These are phyloP conservation scores for Orchesella flavescens DNA, from an alignment of 2,888 invertebrate species.

Conservation along the genomic window DNA sequence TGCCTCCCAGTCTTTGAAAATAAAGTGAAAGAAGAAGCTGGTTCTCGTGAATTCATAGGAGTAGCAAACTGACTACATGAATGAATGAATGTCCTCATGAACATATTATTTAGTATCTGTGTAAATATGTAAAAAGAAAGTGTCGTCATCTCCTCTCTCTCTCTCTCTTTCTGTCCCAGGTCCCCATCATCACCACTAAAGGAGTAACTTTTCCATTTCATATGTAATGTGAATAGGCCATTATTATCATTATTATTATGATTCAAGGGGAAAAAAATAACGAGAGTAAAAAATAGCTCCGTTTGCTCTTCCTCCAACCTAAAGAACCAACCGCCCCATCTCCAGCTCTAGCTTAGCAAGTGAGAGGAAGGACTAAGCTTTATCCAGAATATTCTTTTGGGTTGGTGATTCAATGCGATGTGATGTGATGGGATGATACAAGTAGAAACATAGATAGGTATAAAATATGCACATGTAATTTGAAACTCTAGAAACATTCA, in stretches of 20 bases:
- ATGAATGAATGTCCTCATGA: conserved; percentile 20
- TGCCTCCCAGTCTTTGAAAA: conserved; percentile 2
- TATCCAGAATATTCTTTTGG: too few relatives aligned
- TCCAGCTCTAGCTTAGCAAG: too few relatives aligned
- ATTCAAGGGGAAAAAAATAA: not conserved
- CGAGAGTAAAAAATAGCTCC: not conserved
- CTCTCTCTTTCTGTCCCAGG: not conserved
- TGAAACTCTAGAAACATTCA: too few relatives aligned
- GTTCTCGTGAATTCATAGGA: not conserved
- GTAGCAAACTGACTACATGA: not conserved
- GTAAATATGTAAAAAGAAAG: conserved; percentile 26
- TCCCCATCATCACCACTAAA: not conserved
- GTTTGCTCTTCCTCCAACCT: too few relatives aligned
- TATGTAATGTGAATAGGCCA: conserved; percentile 22
- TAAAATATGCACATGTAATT: too few relatives aligned
- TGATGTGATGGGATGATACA: too few relatives aligned
- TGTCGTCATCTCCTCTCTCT: not conserved
- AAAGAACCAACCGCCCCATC: too few relatives aligned
- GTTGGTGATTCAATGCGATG: too few relatives aligned
- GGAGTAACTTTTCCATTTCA: not conserved
- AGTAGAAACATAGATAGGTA: too few relatives aligned
- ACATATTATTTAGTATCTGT: conserved; percentile 19
- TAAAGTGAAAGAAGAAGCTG: not conserved
- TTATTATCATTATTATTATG: conserved; percentile 29
- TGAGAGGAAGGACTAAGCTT: too few relatives aligned